phyloP scores from a whole-genome alignment of 1,140 invertebrate species.

The Cherax quadricarinatus region DNA sequence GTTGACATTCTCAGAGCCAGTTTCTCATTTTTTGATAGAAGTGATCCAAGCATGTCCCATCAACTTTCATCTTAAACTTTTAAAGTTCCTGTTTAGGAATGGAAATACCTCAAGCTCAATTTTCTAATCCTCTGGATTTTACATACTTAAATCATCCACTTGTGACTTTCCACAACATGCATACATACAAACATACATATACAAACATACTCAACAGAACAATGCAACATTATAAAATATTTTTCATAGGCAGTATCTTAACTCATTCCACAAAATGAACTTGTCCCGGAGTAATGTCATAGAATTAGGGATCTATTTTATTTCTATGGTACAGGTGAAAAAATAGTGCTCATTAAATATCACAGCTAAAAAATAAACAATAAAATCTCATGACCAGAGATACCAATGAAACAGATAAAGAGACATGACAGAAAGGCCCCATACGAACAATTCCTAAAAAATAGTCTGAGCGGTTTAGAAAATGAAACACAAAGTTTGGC shows the following conservation, averaged over 20 bases:
- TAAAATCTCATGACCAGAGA: slow-evolving; percentile 48
- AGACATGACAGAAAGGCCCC: slow-evolving; percentile 30
- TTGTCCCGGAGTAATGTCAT: slow-evolving; percentile 47
- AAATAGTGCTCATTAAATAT: slow-evolving; percentile 65
- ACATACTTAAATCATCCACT: too few relatives aligned
- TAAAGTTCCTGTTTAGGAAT: too few relatives aligned
- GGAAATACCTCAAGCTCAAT: too few relatives aligned
- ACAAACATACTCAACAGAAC: neutral
- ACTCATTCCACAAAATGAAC: neutral
- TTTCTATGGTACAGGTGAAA: slow-evolving; percentile 62
- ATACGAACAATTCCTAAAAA: slow-evolving; percentile 37
- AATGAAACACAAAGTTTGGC: slow-evolving; percentile 21
- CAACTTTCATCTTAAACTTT: too few relatives aligned
- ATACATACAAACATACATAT: neutral
- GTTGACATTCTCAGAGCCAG: too few relatives aligned
- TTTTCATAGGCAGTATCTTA: neutral
- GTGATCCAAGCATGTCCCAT: too few relatives aligned
- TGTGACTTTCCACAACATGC: neutral
- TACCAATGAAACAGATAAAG: slow-evolving; percentile 21
- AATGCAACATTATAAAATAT: neutral
- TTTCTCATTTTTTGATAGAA: too few relatives aligned
- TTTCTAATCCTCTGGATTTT: too few relatives aligned
- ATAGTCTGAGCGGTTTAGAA: slow-evolving; percentile 9
- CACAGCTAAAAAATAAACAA: slow-evolving; percentile 64
- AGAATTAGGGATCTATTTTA: slow-evolving; percentile 62